Evolutionary conservation across 1,140 invertebrate species (phyloP).

Genomic region (Trialeurodes vaporariorum): DNA sequence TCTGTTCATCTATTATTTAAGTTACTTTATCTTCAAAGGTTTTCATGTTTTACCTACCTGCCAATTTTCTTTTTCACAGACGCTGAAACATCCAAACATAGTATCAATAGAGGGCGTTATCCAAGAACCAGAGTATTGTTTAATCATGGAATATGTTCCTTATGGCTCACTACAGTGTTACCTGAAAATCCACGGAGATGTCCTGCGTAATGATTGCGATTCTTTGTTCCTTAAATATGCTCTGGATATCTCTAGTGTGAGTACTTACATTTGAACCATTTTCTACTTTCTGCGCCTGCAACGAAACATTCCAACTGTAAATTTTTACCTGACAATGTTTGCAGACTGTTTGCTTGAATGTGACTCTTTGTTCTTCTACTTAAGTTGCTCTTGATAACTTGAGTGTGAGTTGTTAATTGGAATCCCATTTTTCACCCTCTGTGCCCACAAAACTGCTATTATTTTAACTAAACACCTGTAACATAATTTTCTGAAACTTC

Average conservation of each 20-base stretch:
- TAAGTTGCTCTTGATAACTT: too few species aligned
- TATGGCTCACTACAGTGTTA: slow-evolving; percentile 69
- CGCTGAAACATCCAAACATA: slow-evolving; percentile 70
- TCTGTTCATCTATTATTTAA: background rate
- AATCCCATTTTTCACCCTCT: too few species aligned
- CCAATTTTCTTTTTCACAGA: slow-evolving; percentile 37
- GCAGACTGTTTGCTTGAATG: too few species aligned
- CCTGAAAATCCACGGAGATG: slow-evolving; percentile 46
- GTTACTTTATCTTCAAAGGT: slow-evolving; percentile 1
- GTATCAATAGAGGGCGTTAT: slow-evolving; percentile 73
- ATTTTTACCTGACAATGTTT: slow-evolving; percentile 14
- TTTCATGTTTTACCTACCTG: slow-evolving; percentile 10
- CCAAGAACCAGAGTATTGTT: slow-evolving; percentile 56
- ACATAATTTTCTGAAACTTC: too few species aligned
- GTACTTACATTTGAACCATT: background rate
- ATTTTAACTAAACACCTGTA: too few species aligned
- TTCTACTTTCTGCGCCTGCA: background rate
- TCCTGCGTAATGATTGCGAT: slow-evolving; percentile 26
- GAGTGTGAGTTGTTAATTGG: too few species aligned
- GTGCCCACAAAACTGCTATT: too few species aligned
- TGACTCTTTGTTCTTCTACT: too few species aligned
- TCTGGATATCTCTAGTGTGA: slow-evolving; percentile 60
- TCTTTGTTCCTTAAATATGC: slow-evolving; percentile 57
- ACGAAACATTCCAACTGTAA: background rate
- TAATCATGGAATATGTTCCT: slow-evolving; percentile 81